Evolutionary conservation across 1,140 invertebrate species (phyloP), one percentile per base, ranked within the genome.

Genomic region (Microplitis mediator): DNA sequence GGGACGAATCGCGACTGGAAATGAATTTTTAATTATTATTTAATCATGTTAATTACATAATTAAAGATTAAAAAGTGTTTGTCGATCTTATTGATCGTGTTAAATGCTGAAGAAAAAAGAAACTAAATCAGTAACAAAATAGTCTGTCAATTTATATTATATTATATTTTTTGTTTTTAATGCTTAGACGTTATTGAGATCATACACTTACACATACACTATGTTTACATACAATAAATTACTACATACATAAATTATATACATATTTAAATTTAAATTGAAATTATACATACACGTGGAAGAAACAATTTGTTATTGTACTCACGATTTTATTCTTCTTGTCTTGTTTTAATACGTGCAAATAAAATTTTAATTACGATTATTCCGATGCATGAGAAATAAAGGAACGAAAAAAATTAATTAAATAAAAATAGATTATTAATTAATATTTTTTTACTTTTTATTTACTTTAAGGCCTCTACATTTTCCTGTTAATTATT

Each of bases 91-190:
- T 50, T 36, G 52, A 73, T 73, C 50, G 66, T 66, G 70, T 63
- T 58, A 36, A 64, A 34, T n/a, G 11, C n/a, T 50, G 14, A 51
- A 51, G 60, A 32, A 61, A 67, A 14, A 50, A 62, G 14, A 51
- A 64, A 64, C 35, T 36, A 63, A 35, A 36, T 13, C n/a, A 54
- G 6, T 54, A 51, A 71, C 35, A 63, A 56, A 71, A 54, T 64
- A 64, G 5, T 65, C 36, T 51, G 65, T 61, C 64, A 67, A 35
- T 50, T 61, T 60, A 23, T 61, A 36, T 69, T 70, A 13, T n/a
- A 62, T 51, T 51, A 66, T 58, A 32, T 31, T 50, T 66, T 79
- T 78, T 79, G 75, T 79, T 79, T 80, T 76, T 81, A 78, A 74
- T 45, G 79, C 80, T 81, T 78, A 79, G 75, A 45, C 13, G 23